Evolutionary conservation across 2,113 vertebrate genomes (phyloP), one percentile per base, ranked within the genome.

Genomic region (Rhombomys opimus): DNA sequence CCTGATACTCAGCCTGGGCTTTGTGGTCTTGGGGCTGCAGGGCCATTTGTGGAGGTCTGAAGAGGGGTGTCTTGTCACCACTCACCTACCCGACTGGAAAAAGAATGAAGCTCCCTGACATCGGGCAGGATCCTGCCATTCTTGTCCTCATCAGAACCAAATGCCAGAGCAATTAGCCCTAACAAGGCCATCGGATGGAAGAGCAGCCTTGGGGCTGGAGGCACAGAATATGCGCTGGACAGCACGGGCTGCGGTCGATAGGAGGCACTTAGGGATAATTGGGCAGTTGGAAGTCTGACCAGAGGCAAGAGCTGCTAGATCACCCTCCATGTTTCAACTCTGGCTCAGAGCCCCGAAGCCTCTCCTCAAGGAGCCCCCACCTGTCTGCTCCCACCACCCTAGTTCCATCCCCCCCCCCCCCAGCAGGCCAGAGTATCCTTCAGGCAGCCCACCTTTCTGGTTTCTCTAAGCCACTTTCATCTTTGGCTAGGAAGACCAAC

Each of bases 241-340:
- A 0, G 0, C 25, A 90, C 41, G 14, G 25, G 65, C 75, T 77
- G 73, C 77, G 76, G 98, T 98, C 98, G 95, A 96, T 98, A 18
- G 27, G 89, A 98, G 77, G 88, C 97, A 89, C 90, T 98, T 95
- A 96, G 82, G 5, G 92, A 94, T 96, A 97, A 98, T 98, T 98
- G 97, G 96, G 94, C 27, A 5, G 86, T 97, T 41, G 57, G 96
- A 96, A 98, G 97, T 72, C 77, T 52, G 85, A 78, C n/a, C 1
- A 2, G 46, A 72, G 73, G 89, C 93, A 57, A n/a, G 67, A 95
- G 84, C 46, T 92, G 46, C 38, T 1, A 52, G 75, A 67, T 35
- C 59, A 12, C 38, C 41, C 52, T 54, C 27, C 1, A 0, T 14
- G 89, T 90, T 81, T 73, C 35, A 27, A 46, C 54, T 38, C 57